Evolutionary conservation across 2,888 invertebrate species (phyloP), one percentile per base, ranked within the genome.

Genomic region (Atherix ibis): DNA sequence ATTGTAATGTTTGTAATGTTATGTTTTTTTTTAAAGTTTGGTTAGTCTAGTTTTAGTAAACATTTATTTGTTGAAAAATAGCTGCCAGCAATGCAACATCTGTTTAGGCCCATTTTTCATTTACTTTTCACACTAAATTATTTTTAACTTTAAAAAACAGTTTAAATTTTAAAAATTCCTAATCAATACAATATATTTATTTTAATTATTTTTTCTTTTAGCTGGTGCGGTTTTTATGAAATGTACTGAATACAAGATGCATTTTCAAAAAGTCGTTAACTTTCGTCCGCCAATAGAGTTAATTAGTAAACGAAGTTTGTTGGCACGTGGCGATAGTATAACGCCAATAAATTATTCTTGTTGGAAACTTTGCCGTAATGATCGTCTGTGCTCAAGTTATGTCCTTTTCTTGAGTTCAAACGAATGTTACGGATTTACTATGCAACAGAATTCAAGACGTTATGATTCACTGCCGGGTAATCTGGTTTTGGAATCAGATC

Each of bases 231-330:
- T 57, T 32, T 46, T 55, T 26, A 51, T 58, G 35, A 51, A 58
- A 43, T 60, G 60, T 41, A 57, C 60, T 6, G 40, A 54, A 32
- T 51, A 59, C 38, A 56, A 58, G 47, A 40, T 58, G 48, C 54
- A 56, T 40, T 48, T 60, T 41, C 56, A 59, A 44, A 60, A 60
- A 43, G 54, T 58, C 32, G 50, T 60, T 12, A 60, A 60, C 5
- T 59, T 53, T 46, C 54, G 60, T 3, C 60, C 60, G 4, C 48
- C 54, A 2, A 29, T 48, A 6, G 51, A 53, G 16, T 48, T 49
- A 33, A 40, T 58, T 4, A 49, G 43, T 10, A 48, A 48, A 31
- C 40, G 40, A 8, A 57, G 57, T 37, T 43, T 52, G 17, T 50
- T 57, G 34, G 49, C 56, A 36, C 19, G 25, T 13, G 22, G 8